Conservation (phyloP, 53 echinoderm and acorn worm species). For the Holothuria leucospilota region DNA sequence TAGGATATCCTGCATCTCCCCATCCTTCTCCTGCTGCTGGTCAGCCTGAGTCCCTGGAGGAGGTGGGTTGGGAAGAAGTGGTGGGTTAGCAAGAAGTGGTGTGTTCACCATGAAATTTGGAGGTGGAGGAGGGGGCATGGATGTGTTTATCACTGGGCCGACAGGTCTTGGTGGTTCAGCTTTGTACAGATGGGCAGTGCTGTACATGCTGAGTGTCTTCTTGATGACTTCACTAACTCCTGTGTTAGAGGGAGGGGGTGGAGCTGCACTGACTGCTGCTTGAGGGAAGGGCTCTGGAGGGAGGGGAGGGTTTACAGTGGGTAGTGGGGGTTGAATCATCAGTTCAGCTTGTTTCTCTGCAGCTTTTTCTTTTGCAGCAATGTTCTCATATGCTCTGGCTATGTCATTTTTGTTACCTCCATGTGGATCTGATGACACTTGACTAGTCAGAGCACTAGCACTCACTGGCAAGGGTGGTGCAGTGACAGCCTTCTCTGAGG, state of each 20-base stretch:
- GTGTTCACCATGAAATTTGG: slow-evolving; percentile 1
- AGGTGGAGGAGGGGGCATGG: slow-evolving; percentile 38
- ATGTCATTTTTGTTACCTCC: slow-evolving; percentile 2
- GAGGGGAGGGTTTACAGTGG: slow-evolving; percentile 7
- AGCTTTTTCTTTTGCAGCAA: slow-evolving; percentile 19
- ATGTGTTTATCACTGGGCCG: slow-evolving; percentile 21
- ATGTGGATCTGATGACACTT: too few relatives aligned
- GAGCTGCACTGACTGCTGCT: not conserved
- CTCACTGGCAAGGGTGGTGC: not conserved
- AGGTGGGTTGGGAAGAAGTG: slow-evolving; percentile 11
- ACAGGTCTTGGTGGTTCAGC: not conserved
- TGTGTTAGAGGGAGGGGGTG: not conserved
- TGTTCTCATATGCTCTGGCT: slow-evolving; percentile 21
- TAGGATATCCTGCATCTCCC: not conserved
- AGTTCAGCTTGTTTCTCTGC: not conserved
- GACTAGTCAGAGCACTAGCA: too few relatives aligned
- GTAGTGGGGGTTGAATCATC: slow-evolving; percentile 2
- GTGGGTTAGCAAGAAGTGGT: slow-evolving; percentile 9
- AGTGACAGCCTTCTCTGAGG: not conserved
- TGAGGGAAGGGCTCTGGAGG: not conserved
- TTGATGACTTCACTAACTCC: slow-evolving; percentile 34
- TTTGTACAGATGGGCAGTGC: slow-evolving; percentile 29
- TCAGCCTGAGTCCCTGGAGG: slow-evolving; percentile 12
- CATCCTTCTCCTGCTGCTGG: not conserved
- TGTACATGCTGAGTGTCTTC: slow-evolving; percentile 20